Conservation (phyloP, 2,888 invertebrate species). For the Willowsia nigromaculata region DNA sequence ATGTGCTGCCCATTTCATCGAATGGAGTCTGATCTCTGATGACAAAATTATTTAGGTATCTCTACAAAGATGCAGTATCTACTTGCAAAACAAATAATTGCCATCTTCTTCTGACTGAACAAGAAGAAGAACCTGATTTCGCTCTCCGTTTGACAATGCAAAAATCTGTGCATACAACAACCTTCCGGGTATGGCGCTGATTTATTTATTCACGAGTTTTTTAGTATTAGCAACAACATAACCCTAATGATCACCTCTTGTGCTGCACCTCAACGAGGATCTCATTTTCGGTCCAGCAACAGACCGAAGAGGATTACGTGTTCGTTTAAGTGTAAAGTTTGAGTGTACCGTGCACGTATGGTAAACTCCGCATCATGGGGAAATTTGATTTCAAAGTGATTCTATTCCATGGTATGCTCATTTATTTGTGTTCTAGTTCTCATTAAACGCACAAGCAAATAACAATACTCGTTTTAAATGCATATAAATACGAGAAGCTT, state of each 20-base stretch:
- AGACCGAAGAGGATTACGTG: slow-evolving; percentile 63
- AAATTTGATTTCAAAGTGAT: slow-evolving; percentile 47
- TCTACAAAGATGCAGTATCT: background rate
- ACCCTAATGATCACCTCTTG: background rate
- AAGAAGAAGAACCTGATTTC: slow-evolving; percentile 63
- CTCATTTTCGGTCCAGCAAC: slow-evolving; percentile 71
- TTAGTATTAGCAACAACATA: background rate
- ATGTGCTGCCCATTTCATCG: slow-evolving; percentile 29
- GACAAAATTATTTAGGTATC: slow-evolving; percentile 64
- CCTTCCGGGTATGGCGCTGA: slow-evolving; percentile 49
- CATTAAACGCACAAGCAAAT: background rate
- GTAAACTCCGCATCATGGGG: slow-evolving; percentile 44
- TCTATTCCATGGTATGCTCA: slow-evolving; percentile 29
- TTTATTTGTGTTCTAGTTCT: background rate
- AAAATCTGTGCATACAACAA: slow-evolving; percentile 3
- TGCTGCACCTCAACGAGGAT: slow-evolving; percentile 1
- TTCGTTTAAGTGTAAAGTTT: slow-evolving; percentile 11
- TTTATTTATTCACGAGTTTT: slow-evolving; percentile 20
- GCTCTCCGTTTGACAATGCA: slow-evolving; percentile 43
- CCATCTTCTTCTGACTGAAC: slow-evolving; percentile 21
- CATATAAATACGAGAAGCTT: background rate
- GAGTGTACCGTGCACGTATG: background rate
- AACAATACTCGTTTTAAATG: background rate
- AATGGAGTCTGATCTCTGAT: slow-evolving; percentile 58
- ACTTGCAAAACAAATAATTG: slow-evolving; percentile 11